Base-by-base conservation (phyloP, 1,140 invertebrate genomes). In the Acyrthosiphon pisum region DNA sequence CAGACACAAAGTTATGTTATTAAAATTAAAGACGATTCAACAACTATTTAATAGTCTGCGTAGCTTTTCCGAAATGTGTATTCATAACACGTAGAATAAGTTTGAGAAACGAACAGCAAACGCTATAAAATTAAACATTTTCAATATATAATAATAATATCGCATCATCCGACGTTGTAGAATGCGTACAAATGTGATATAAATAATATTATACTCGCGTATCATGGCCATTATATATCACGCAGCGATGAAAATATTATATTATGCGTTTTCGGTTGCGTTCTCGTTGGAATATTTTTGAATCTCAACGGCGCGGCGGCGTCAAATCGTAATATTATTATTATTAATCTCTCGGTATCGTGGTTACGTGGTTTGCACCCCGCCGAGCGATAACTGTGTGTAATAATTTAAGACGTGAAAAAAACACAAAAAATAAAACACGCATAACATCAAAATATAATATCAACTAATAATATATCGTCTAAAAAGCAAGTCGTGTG, bases 11-110 rank as follows among this genome's bases (percentile, higher is more conserved):
- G 50, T 56, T 89, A n/a, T 56, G 50, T 41, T 89, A 89, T 89
- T 89, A 89, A 89, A 56, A 89, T 89, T 37, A 89, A 50, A 89
- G 35, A 56, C 35, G 22, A 89, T 89, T 56, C 35, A 23, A 89
- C 35, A 23, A 89, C 88, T 89, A 89, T 89, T 56, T 56, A 89
- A 89, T 56, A 89, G 88, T 37, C 88, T 26, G 50, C 11, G 87
- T 23, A 53, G 14, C n/a, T 23, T 37, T 46, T 1, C 3, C 22
- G 22, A 89, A 53, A 89, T 53, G 87, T 11, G n/a, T 89, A 89
- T 89, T 53, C 87, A 23, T 50, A 56, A 41, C 88, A 89, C 88
- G 88, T 56, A 89, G 53, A 89, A 53, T 89, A 89, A 89, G 88
- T 89, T 89, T 89, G 22, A 89, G 50, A 35, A 53, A 56, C 35